Evolutionary conservation across 2,797 vertebrate species (phyloP).

Genomic region (Acanthurus leucopareius): DNA sequence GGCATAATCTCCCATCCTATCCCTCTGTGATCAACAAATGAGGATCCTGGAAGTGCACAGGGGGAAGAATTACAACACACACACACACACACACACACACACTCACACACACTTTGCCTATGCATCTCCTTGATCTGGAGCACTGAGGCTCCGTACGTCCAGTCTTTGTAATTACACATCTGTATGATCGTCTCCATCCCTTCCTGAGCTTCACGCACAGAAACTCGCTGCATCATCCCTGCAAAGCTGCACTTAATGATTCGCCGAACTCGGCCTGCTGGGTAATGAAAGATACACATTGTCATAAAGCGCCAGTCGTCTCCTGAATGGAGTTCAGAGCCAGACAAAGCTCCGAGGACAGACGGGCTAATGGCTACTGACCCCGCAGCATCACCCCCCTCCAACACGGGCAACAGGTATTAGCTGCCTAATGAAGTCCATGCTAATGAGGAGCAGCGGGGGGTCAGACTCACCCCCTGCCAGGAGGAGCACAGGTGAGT

Average conservation of each 20-base stretch:
- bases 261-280: constrained; percentile 36
- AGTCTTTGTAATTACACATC: constrained; percentile 1
- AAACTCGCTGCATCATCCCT: constrained; percentile 28
- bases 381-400: constrained; percentile 24
- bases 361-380: constrained; percentile 62
- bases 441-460: constrained; percentile 63
- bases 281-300: constrained; percentile 44
- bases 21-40: constrained; percentile 76
- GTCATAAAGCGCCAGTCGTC: constrained; percentile 25
- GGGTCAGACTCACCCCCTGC: constrained; percentile 26
- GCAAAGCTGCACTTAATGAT: constrained; percentile 48
- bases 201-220: not conserved
- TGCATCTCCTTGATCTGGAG: constrained; percentile 6
- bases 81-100: not conserved
- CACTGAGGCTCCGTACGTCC: not conserved
- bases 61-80: constrained; percentile 33
- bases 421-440: constrained; percentile 61
- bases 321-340: constrained; percentile 42
- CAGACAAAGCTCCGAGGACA: constrained; percentile 43
- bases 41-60: constrained; percentile 64
- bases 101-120: not conserved
- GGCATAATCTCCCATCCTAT: constrained; percentile 72
- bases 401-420: constrained; percentile 57
- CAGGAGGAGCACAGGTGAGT: constrained; percentile 18
- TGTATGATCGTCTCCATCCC: constrained; percentile 11